These are phyloP conservation scores for Drosophila suboccidentalis DNA, from an alignment of 2,888 invertebrate genomes.

Conservation along the genomic window DNA sequence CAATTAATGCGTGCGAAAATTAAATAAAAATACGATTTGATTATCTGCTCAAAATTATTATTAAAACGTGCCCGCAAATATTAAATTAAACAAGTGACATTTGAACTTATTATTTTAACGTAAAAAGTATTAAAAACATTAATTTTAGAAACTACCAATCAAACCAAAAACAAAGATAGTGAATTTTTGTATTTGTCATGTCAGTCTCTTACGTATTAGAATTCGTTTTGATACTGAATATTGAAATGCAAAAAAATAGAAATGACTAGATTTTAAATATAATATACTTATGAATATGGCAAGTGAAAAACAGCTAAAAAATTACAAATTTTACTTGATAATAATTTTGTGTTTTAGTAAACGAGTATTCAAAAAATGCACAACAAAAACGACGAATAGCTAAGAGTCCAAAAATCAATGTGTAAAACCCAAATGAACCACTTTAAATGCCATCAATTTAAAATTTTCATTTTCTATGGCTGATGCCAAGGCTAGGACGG, in stretches of 20 bases:
- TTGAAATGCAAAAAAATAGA: background rate
- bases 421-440: background rate
- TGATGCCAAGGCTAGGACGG: no score
- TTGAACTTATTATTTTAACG: background rate
- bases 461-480: constrained; percentile 71
- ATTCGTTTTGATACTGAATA: background rate
- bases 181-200: background rate
- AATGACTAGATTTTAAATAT: background rate
- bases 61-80: background rate
- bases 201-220: background rate
- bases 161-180: no score
- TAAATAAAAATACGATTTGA: constrained; percentile 3
- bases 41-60: background rate
- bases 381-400: background rate
- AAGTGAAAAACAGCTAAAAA: background rate
- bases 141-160: background rate
- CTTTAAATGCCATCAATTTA: constrained; percentile 52
- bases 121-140: background rate
- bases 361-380: background rate
- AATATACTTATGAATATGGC: background rate
- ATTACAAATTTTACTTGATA: no score
- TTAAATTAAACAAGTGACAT: constrained; percentile 18
- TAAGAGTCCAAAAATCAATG: background rate
- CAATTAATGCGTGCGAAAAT: constrained; percentile 38
- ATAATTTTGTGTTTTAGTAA: no score